These are phyloP conservation scores for Oscheius sp. DNA, from an alignment of 2,888 invertebrate genomes.

Conservation along the genomic window DNA sequence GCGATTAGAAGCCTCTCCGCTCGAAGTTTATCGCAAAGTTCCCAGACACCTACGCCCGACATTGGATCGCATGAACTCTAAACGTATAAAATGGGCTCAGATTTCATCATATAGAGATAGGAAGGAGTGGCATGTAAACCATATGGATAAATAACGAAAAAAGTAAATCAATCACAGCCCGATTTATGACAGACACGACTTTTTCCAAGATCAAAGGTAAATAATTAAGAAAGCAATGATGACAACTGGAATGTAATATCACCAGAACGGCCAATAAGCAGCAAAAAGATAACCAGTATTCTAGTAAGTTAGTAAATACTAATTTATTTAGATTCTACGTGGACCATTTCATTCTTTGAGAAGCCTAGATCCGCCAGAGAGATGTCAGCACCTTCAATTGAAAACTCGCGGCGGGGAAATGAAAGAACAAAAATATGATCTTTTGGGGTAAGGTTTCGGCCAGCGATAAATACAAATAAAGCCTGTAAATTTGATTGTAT, in stretches of 20 bases:
- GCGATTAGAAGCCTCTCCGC: conserved; percentile 28
- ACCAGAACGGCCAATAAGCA: no score
- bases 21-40: conserved; percentile 26
- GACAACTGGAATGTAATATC: no score
- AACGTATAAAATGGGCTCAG: no score
- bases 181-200: no score
- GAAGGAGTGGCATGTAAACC: no score
- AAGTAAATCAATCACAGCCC: no score
- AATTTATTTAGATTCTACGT: conserved; percentile 48
- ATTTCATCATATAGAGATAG: no score
- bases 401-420: conserved; percentile 54
- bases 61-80: conserved; percentile 10
- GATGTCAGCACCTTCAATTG: conserved; percentile 25
- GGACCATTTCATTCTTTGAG: conserved; percentile 50
- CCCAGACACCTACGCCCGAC: conserved; percentile 24
- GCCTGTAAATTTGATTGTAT: conserved; percentile 37
- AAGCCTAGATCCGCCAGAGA: conserved; percentile 49
- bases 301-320: neutral
- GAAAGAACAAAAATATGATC: conserved; percentile 45
- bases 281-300: conserved; percentile 21
- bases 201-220: no score
- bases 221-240: no score
- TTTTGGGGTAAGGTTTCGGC: conserved; percentile 31
- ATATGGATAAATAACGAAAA: no score
- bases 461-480: conserved; percentile 46